phyloP scores from a whole-genome alignment of 2,888 invertebrate species.

The Eledone cirrhosa region DNA sequence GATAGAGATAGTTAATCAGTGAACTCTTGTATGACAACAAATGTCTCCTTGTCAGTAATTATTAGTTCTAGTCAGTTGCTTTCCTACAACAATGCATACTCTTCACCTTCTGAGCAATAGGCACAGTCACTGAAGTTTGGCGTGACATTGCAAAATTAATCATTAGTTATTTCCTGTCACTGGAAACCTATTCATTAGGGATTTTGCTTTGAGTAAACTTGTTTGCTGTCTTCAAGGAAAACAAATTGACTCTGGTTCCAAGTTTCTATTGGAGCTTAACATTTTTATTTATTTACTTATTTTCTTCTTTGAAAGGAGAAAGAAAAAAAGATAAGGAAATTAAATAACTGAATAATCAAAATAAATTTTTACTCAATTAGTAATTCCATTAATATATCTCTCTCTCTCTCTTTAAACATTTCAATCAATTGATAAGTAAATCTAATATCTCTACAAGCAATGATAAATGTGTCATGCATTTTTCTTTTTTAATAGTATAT shows the following conservation, averaged over 20 bases:
- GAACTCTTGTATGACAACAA: constrained; percentile 3
- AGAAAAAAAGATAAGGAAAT: too few species aligned
- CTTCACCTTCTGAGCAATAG: constrained; percentile 11
- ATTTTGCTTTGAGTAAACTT: constrained; percentile 11
- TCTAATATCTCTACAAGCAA: too few species aligned
- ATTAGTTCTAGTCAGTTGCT: constrained; percentile 2
- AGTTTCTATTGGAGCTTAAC: too few species aligned
- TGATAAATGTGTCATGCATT: too few species aligned
- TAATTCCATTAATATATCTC: too few species aligned
- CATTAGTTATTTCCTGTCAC: constrained; percentile 16
- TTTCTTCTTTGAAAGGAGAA: too few species aligned
- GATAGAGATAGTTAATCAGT: constrained; percentile 16
- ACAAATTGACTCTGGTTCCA: background rate
- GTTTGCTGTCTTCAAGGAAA: constrained; percentile 13
- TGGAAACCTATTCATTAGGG: background rate
- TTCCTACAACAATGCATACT: background rate
- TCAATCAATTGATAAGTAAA: too few species aligned
- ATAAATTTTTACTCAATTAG: too few species aligned
- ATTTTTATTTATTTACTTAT: too few species aligned
- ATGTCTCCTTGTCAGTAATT: constrained; percentile 7
- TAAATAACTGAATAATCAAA: too few species aligned
- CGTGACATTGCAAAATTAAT: constrained; percentile 18
- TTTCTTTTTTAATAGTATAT: too few species aligned
- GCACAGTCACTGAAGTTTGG: background rate
- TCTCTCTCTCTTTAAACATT: too few species aligned